These are phyloP conservation scores for Xylota sylvarum DNA, from an alignment of 2,888 invertebrate genomes.

Conservation along the genomic window DNA sequence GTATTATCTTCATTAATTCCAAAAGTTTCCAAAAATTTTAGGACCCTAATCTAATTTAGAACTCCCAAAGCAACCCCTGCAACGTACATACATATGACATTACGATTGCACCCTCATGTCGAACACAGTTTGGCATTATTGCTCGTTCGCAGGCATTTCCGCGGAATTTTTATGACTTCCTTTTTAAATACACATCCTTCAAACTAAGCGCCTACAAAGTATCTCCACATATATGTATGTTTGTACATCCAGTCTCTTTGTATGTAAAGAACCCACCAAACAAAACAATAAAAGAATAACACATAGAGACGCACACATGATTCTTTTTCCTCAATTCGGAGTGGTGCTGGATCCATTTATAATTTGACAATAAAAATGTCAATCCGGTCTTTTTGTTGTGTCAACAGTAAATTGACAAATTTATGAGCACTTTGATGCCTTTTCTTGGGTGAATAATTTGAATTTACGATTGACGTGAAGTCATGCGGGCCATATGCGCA, in stretches of 20 bases:
- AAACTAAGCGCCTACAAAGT: conserved; percentile 32
- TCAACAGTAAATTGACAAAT: conserved; percentile 77
- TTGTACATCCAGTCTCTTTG: no score
- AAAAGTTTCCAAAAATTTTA: conserved; percentile 45
- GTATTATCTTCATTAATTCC: conserved; percentile 25
- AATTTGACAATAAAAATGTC: conserved; percentile 77
- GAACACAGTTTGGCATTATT: conserved; percentile 42
- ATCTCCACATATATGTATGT: no score
- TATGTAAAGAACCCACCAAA: conserved; percentile 5
- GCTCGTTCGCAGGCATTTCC: conserved; percentile 60
- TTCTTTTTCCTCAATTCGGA: conserved; percentile 18
- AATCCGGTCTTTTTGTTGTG: conserved; percentile 76
- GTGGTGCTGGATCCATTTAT: conserved; percentile 67
- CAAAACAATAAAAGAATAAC: conserved; percentile 31
- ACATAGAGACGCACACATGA: conserved; percentile 6
- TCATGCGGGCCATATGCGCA: conserved; percentile 66
- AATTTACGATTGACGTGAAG: conserved; percentile 75
- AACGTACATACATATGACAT: conserved; percentile 53
- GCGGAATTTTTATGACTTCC: conserved; percentile 76
- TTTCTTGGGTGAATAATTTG: conserved; percentile 76
- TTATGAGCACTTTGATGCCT: conserved; percentile 76
- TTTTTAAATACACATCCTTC: conserved; percentile 74
- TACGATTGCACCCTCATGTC: conserved; percentile 69
- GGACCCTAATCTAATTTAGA: conserved; percentile 66
- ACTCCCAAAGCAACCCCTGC: not conserved